Conservation (phyloP, 2,113 vertebrate genomes). For the Ploceus nigricollis region DNA sequence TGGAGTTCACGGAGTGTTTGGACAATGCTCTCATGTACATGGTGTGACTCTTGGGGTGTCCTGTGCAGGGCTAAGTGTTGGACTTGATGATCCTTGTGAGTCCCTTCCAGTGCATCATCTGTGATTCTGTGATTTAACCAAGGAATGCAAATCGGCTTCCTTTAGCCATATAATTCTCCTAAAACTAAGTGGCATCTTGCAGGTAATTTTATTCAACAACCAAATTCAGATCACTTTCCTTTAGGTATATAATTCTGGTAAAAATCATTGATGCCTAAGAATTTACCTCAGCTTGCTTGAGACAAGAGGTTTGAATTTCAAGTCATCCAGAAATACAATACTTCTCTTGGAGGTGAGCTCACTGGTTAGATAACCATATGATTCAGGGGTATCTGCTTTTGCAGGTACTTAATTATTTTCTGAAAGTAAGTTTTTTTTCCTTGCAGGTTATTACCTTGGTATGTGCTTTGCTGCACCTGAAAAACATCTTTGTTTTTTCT, state of each 20-base stretch:
- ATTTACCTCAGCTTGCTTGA: not conserved
- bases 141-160: not conserved
- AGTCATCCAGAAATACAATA: not conserved
- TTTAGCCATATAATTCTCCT: not conserved
- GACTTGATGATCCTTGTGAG: not conserved
- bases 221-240: not conserved
- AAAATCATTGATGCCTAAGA: not conserved
- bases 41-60: not conserved
- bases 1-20: not conserved
- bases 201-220: not conserved
- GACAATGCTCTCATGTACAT: fast-evolving
- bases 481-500: constrained; percentile 75
- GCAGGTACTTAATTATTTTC: not conserved
- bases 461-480: constrained; percentile 91
- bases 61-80: not conserved
- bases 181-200: not conserved
- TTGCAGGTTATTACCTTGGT: constrained; percentile 89
- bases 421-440: not conserved
- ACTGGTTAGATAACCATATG: not conserved
- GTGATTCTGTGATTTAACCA: not conserved
- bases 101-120: not conserved
- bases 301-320: not conserved
- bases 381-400: not conserved
- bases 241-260: not conserved
- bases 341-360: not conserved